Evolutionary conservation across 1,140 invertebrate genomes (phyloP), one percentile per base, ranked within the genome.

Genomic region (Coptotermes formosanus): DNA sequence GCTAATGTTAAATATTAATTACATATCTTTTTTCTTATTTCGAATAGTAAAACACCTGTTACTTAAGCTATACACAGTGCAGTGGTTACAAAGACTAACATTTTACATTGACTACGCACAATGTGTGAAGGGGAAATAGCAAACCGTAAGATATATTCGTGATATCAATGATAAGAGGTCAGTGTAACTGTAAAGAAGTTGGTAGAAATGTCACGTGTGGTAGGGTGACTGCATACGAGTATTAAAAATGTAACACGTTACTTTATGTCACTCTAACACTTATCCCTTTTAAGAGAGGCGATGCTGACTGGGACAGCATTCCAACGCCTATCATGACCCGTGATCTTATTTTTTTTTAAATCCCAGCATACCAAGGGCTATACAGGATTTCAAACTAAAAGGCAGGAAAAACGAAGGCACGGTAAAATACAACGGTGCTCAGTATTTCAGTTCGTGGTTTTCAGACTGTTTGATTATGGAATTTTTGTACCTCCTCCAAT

Each of bases 261-360:
- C 25, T 75, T 75, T n/a, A 75, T 75, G 4, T n/a, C 64, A 75
- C n/a, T 75, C 25, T 75, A 11, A 8, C 64, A 75, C 16, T 12
- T 64, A 64, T 23, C 21, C 19, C 8, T 23, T 19, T 2, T 21
- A 9, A 30, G 11, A 75, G 25, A 75, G 64, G 64, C 64, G 30
- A n/a, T 30, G 64, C n/a, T 30, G 64, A 75, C 64, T 75, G 25
- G 64, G 64, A 75, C 64, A 75, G n/a, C 64, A 75, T 75, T 75
- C 64, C 64, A 75, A 75, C 64, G 64, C 64, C 64, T 75, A 75
- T 75, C 64, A 75, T 30, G 64, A 75, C 64, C 64, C 64, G 64
- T 75, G 64, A 75, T 75, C n/a, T 75, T 75, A 75, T 75, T 75
- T 75, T 75, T 75, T 75, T 23, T 75, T 30, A 75, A 75, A 3